phyloP scores from a whole-genome alignment of 2,888 invertebrate genomes.

The Chloroclysta siterata region DNA sequence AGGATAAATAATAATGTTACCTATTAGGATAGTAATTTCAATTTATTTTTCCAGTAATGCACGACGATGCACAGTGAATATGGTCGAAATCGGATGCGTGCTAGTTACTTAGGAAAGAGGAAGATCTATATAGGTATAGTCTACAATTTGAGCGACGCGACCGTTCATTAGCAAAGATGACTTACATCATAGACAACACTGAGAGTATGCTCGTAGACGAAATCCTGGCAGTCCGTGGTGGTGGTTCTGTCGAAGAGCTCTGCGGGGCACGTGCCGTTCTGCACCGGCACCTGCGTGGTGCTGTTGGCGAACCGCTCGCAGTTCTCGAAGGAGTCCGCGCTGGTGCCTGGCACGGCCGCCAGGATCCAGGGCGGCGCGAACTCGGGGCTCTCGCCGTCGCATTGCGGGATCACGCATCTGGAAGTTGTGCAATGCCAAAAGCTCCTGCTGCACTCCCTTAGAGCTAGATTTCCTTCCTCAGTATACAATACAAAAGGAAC shows the following conservation, averaged over 20 bases:
- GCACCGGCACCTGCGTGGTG: constrained; percentile 27
- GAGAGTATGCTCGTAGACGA: constrained; percentile 67
- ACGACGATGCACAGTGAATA: too few relatives aligned
- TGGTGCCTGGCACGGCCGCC: constrained; percentile 63
- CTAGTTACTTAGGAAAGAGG: too few relatives aligned
- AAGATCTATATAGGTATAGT: background rate
- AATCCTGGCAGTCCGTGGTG: constrained; percentile 55
- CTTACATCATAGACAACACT: constrained; percentile 77
- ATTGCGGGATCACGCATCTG: constrained; percentile 70
- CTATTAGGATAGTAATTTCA: too few relatives aligned
- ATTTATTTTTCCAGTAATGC: too few relatives aligned
- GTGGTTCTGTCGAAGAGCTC: constrained; percentile 58
- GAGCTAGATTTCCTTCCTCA: too few relatives aligned
- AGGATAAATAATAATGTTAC: too few relatives aligned
- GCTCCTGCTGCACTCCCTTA: background rate
- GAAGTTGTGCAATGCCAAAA: background rate
- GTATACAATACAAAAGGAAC: too few relatives aligned
- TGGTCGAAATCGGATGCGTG: too few relatives aligned
- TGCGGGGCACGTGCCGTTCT: constrained; percentile 59
- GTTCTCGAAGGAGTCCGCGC: constrained; percentile 56
- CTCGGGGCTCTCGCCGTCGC: constrained; percentile 60
- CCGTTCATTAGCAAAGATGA: too few relatives aligned
- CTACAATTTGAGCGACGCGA: background rate
- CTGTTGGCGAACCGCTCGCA: constrained; percentile 62
- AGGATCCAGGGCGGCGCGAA: constrained; percentile 64